Conservation (phyloP, 2,797 vertebrate genomes). For the Trachops cirrhosus region DNA sequence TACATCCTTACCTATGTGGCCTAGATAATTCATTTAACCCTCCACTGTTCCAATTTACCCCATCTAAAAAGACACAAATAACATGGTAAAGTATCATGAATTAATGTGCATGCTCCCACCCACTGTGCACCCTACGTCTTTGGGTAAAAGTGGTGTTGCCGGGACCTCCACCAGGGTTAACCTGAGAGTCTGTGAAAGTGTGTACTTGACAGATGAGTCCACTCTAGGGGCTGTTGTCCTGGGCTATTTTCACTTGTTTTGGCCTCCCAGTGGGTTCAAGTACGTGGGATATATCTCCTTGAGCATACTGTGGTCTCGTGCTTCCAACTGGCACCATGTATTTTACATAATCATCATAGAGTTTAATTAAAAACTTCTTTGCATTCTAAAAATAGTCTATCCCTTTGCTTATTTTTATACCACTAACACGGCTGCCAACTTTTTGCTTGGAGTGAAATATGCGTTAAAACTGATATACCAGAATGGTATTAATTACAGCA, state of each 20-base stretch:
- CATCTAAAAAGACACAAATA: background rate
- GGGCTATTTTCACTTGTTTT: no score
- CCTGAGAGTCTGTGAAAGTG: background rate
- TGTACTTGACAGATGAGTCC: rapidly evolving
- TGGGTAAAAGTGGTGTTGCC: background rate
- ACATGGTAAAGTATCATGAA: background rate
- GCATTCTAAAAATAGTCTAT: conserved; percentile 53
- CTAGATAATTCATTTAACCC: background rate
- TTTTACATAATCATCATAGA: background rate
- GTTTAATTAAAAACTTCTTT: conserved; percentile 37
- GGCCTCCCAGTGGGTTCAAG: background rate
- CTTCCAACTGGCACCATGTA: no score
- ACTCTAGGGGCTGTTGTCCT: rapidly evolving
- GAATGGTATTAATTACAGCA: conserved; percentile 61
- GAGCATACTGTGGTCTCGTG: background rate
- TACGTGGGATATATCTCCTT: rapidly evolving
- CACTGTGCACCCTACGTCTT: rapidly evolving
- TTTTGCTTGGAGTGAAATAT: conserved; percentile 41
- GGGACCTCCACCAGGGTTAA: background rate
- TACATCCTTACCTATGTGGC: background rate
- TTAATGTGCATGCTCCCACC: rapidly evolving
- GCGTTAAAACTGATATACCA: conserved; percentile 20
- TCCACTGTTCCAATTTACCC: background rate
- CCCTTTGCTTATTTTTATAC: conserved; percentile 61
- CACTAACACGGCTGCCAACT: conserved; percentile 27